These are phyloP conservation scores for Cavia aperea DNA, from an alignment of 2,113 vertebrate species.

Conservation along the genomic window DNA sequence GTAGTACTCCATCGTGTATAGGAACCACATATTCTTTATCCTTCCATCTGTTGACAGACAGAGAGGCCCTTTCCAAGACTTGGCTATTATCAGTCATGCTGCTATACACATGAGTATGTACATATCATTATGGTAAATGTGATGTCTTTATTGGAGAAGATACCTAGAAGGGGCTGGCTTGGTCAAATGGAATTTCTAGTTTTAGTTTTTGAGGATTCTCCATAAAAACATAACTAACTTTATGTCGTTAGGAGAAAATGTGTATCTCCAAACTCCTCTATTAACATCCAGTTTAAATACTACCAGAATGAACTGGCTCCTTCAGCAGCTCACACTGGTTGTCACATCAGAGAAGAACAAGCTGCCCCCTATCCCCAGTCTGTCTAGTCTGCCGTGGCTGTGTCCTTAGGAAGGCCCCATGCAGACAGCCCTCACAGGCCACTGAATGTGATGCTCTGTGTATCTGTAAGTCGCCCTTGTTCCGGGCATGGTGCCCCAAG, in stretches of 20 bases:
- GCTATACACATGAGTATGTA: background rate
- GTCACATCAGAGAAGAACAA: background rate
- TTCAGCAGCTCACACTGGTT: background rate
- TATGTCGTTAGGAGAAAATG: background rate
- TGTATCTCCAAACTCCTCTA: background rate
- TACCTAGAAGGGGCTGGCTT: background rate
- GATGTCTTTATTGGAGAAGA: background rate
- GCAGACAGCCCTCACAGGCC: background rate
- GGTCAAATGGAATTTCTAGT: background rate
- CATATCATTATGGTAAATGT: background rate
- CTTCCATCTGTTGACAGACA: background rate
- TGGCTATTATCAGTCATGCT: background rate
- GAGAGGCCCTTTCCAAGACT: background rate
- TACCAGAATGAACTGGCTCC: background rate
- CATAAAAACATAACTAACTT: background rate
- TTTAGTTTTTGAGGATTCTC: background rate
- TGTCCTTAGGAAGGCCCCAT: background rate
- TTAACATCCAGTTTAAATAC: background rate
- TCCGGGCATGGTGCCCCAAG: background rate
- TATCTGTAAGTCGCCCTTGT: background rate
- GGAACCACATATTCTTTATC: background rate
- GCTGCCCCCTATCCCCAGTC: background rate
- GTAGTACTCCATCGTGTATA: background rate
- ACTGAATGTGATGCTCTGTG: rapidly evolving
- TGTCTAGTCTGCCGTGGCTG: background rate